Evolutionary conservation across 2,113 vertebrate species (phyloP).

Genomic region (Semicossyphus pulcher): DNA sequence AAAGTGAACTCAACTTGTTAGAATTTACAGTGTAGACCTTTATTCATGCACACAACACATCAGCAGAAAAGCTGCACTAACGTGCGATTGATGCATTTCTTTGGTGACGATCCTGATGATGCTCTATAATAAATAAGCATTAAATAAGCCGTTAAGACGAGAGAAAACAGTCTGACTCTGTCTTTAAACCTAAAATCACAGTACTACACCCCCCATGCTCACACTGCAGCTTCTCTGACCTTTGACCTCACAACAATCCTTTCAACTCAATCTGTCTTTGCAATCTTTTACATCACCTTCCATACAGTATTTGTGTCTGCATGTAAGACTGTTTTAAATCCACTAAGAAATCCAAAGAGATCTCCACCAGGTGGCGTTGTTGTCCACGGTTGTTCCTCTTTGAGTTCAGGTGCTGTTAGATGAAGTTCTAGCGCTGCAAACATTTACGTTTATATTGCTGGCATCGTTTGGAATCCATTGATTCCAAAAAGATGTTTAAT

Average conservation of each 20-base stretch:
- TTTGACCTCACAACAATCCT: background rate
- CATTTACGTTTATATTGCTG: background rate
- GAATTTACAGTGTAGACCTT: no score
- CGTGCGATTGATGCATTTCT: no score
- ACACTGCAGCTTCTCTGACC: constrained; percentile 1
- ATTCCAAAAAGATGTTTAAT: no score
- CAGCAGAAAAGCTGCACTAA: no score
- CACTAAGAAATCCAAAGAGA: no score
- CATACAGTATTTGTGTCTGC: constrained; percentile 9
- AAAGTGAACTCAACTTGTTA: no score
- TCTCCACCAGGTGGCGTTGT: constrained; percentile 55
- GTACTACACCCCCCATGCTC: constrained; percentile 25
- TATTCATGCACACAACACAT: no score
- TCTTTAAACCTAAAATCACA: constrained; percentile 16
- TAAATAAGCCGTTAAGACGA: no score
- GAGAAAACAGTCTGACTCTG: no score
- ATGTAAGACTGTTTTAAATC: constrained; percentile 17
- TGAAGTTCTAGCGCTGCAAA: background rate
- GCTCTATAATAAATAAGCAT: no score
- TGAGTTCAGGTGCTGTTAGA: constrained; percentile 4
- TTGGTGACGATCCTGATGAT: no score
- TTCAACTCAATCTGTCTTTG: constrained; percentile 6
- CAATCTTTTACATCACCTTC: constrained; percentile 5
- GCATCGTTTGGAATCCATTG: background rate
- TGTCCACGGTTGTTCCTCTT: constrained; percentile 3